These are phyloP conservation scores for Odocoileus virginianus DNA, from an alignment of 2,113 vertebrate species.

Conservation along the genomic window DNA sequence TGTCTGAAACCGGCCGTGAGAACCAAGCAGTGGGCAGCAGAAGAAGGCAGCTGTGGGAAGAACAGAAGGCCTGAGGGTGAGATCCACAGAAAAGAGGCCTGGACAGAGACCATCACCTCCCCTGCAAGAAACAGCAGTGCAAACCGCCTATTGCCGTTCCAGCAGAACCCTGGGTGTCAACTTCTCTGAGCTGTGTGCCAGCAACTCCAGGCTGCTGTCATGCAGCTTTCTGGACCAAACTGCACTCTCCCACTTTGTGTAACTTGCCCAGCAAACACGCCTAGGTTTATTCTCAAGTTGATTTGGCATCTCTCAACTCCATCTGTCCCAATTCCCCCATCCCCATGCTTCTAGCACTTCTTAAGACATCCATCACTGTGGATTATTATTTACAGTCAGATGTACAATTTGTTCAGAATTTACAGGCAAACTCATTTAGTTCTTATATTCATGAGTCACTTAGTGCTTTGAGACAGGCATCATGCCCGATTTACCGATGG, in stretches of 20 bases:
- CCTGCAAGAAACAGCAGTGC: background rate
- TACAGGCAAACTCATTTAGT: background rate
- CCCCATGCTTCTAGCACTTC: background rate
- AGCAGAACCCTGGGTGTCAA: background rate
- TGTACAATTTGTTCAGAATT: background rate
- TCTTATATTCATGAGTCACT: background rate
- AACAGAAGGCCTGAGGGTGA: background rate
- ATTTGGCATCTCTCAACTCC: background rate
- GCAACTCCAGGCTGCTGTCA: background rate
- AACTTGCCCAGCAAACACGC: background rate
- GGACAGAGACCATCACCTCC: background rate
- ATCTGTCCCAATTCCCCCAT: background rate
- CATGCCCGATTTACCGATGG: background rate
- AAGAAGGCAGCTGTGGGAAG: background rate
- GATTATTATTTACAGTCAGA: background rate
- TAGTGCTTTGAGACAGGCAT: background rate
- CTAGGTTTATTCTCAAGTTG: background rate
- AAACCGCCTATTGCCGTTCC: background rate
- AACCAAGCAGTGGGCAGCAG: background rate
- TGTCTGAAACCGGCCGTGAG: background rate
- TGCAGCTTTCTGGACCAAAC: background rate
- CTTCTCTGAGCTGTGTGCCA: background rate
- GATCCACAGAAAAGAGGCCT: background rate
- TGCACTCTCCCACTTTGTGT: background rate
- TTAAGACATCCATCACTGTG: background rate